phyloP scores from a whole-genome alignment of 2,888 invertebrate genomes.

The Agrotis clavis region DNA sequence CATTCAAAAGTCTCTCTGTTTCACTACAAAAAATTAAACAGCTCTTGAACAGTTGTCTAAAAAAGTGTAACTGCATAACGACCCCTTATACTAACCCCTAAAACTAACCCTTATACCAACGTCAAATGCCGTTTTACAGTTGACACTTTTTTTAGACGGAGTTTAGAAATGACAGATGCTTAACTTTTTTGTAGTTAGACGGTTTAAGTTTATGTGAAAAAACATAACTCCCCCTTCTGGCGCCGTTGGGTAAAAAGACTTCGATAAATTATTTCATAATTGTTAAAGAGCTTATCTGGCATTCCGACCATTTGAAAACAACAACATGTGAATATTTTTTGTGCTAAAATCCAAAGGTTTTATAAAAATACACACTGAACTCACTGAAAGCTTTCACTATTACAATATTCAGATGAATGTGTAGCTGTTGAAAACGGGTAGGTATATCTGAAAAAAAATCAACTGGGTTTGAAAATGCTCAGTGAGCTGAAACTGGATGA shows the following conservation, averaged over 20 bases:
- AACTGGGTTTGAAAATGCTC: neutral
- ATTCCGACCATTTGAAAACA: neutral
- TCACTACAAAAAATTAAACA: too few species aligned
- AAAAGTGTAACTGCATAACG: too few species aligned
- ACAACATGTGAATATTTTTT: conserved; percentile 14
- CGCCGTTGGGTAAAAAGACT: neutral
- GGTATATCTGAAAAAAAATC: conserved; percentile 23
- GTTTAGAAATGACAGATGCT: too few species aligned
- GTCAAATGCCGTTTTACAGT: too few species aligned
- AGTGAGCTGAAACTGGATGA: conserved; percentile 39
- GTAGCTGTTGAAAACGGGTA: neutral
- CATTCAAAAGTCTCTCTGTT: too few species aligned
- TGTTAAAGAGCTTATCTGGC: conserved; percentile 2
- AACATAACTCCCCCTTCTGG: too few species aligned
- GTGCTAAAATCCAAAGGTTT: conserved; percentile 8
- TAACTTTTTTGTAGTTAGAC: too few species aligned
- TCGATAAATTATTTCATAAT: neutral
- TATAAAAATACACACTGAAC: conserved; percentile 20
- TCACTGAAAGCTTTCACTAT: conserved; percentile 23
- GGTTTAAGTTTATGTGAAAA: too few species aligned
- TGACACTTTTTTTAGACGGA: too few species aligned
- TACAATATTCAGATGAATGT: conserved; percentile 15
- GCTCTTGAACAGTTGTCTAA: too few species aligned
- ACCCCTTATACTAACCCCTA: too few species aligned
- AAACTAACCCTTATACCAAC: too few species aligned